A percentile compares a stretch with the other conserved stretches of the same genome.
Conservation (phyloP, 2,888 invertebrate genomes). For the Aleiodes testaceus region DNA sequence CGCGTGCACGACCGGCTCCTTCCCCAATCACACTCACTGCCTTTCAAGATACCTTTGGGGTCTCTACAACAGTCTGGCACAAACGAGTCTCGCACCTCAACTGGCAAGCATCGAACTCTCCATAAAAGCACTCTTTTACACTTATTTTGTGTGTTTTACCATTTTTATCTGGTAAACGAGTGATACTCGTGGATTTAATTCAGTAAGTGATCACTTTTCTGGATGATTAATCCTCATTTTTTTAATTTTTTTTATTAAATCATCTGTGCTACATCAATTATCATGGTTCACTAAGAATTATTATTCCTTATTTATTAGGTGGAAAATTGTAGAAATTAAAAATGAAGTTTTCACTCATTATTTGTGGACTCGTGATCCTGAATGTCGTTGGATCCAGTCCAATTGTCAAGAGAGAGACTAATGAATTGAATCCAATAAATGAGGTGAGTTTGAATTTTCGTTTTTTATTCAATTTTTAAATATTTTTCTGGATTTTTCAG, state of each 20-base stretch:
- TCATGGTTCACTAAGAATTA: not conserved
- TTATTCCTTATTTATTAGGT: slow-evolving; percentile 8
- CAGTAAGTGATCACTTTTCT: slow-evolving; percentile 10
- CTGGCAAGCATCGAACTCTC: slow-evolving; percentile 67
- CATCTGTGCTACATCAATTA: not conserved
- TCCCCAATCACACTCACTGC: slow-evolving; percentile 60
- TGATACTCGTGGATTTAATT: slow-evolving; percentile 3
- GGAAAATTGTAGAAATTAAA: slow-evolving; percentile 28
- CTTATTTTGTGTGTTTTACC: too few species aligned
- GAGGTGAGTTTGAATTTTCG: slow-evolving; percentile 65
- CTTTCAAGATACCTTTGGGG: slow-evolving; percentile 67
- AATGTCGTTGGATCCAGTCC: slow-evolving; percentile 59
- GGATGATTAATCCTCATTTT: not conserved
- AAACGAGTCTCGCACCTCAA: slow-evolving; percentile 72
- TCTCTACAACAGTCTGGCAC: slow-evolving; percentile 69
- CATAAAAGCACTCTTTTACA: slow-evolving; percentile 48
- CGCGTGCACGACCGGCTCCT: slow-evolving; percentile 59
- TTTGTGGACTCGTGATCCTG: slow-evolving; percentile 57
- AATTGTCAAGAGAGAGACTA: slow-evolving; percentile 63
- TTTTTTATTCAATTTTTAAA: not conserved
- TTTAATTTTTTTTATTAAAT: not conserved
- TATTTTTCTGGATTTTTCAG: not conserved
- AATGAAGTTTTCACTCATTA: slow-evolving; percentile 62
- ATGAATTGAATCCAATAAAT: slow-evolving; percentile 67
- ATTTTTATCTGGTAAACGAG: not conserved